phyloP scores from a whole-genome alignment of 2,113 vertebrate species.

The Mionectes macconnelli region DNA sequence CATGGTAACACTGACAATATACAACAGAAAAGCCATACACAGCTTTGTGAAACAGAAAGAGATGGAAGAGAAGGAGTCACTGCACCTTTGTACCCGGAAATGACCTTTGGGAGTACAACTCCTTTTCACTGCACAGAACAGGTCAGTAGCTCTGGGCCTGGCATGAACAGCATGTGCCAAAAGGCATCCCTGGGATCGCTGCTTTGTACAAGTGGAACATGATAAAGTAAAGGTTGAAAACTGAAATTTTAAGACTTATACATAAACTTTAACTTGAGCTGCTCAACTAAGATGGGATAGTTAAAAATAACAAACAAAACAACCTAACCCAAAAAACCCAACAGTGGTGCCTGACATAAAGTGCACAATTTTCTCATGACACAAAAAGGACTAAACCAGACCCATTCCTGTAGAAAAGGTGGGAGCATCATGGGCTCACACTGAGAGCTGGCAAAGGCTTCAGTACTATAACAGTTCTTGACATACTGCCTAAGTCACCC shows the following conservation, averaged over 20 bases:
- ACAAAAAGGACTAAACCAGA: neutral
- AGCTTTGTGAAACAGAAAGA: neutral
- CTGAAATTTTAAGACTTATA: neutral
- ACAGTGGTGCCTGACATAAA: neutral
- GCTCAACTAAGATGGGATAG: neutral
- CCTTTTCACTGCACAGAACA: neutral
- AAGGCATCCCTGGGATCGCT: neutral
- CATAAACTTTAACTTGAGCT: neutral
- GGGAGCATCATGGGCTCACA: neutral
- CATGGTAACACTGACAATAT: neutral
- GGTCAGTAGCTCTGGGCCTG: neutral
- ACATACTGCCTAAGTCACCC: neutral
- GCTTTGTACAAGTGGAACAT: neutral
- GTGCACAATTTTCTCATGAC: neutral
- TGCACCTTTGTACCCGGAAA: neutral
- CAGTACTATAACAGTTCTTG: neutral
- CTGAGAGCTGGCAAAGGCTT: neutral
- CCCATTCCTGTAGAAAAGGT: neutral
- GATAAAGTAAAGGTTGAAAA: neutral
- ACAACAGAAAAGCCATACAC: neutral
- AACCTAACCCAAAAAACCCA: neutral
- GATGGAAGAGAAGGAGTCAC: neutral
- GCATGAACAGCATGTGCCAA: accelerated
- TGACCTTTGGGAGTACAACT: neutral
- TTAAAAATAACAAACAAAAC: neutral